Base-by-base conservation (phyloP, 2,113 vertebrate genomes). In the Oncorhynchus keta region DNA sequence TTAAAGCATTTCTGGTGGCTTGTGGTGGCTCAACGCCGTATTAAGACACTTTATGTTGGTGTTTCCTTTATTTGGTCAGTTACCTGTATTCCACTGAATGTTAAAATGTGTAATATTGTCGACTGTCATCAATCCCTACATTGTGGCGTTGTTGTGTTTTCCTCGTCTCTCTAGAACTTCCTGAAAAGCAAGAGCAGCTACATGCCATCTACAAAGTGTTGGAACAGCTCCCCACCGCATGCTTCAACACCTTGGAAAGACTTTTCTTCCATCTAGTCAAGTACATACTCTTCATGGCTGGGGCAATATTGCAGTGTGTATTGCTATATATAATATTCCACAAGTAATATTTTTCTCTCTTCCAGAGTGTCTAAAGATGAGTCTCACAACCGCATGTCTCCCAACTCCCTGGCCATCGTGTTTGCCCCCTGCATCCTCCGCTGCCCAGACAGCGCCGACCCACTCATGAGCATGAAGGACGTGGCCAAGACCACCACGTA, bases 241-340 rank as follows among this genome's bases (percentile, higher is more conserved):
- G 96, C 88, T 96, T 95, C 79, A 95, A 89, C 75, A 95, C 95
- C 1, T 82, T 99, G 87, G 97, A 99, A 89, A 92, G 98, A 61
- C 95, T 99, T 0, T 81, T 99, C 88, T 99, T 99, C 87, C 98
- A 99, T 73, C 95, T 99, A 0, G 97, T 99, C 92, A 96, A 95
- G 98, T 96, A 55, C 51, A 18, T 18, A 18, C 4, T 5, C 51
- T 11, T 45, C 39, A 11, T 45, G 39, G 39, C 39, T 45, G 39
- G 39, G 39, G 9, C 39, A 39, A 39, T 39, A 39, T 39, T 39
- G 39, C 24, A 35, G 28, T 68, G 30, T 32, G 12, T 68, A 12
- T 35, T 18, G 4, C 51, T 18, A 1, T 18, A 55, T 55, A 16
- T 28, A 55, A 14, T 5, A 55, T 45, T 45, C 39, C 2, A 45